Conservation (phyloP, 2,888 invertebrate species). For the Andrena marginata region DNA sequence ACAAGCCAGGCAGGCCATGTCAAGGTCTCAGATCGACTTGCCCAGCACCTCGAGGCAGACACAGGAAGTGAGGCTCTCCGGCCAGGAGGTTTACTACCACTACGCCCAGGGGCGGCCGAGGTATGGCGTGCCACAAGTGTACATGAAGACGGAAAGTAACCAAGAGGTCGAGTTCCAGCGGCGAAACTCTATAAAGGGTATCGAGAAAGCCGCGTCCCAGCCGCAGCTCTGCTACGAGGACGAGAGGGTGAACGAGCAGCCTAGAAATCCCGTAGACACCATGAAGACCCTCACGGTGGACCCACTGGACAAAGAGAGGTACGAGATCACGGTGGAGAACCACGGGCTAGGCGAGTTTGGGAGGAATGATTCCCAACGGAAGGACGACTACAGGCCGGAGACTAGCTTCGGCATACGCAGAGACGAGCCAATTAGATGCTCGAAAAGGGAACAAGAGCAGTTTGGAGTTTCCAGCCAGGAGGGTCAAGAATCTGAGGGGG, state of each 20-base stretch:
- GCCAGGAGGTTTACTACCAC: constrained; percentile 82
- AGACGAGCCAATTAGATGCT: constrained; percentile 75
- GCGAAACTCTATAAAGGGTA: constrained; percentile 78
- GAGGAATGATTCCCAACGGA: constrained; percentile 77
- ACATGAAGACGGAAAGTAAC: constrained; percentile 79
- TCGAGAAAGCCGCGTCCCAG: constrained; percentile 87
- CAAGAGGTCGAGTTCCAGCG: constrained; percentile 79
- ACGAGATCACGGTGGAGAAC: constrained; percentile 82
- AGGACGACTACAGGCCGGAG: constrained; percentile 80
- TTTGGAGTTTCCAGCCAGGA: constrained; percentile 53
- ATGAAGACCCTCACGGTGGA: constrained; percentile 71
- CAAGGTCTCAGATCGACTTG: constrained; percentile 82
- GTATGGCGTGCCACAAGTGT: constrained; percentile 80
- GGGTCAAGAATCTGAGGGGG: constrained; percentile 57
- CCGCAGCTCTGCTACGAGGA: constrained; percentile 88
- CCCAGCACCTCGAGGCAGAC: constrained; percentile 81
- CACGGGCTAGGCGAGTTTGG: constrained; percentile 71
- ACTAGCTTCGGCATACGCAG: constrained; percentile 81
- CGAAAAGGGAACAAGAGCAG: constrained; percentile 75
- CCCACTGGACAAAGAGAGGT: constrained; percentile 75
- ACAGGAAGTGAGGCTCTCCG: constrained; percentile 77
- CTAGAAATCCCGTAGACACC: constrained; percentile 71
- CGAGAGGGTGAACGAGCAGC: constrained; percentile 76
- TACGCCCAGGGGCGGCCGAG: constrained; percentile 79
- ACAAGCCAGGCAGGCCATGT: constrained; percentile 79